These are phyloP conservation scores for Acrocephalus scirpaceus DNA, from an alignment of 2,797 vertebrate species.

Conservation along the genomic window DNA sequence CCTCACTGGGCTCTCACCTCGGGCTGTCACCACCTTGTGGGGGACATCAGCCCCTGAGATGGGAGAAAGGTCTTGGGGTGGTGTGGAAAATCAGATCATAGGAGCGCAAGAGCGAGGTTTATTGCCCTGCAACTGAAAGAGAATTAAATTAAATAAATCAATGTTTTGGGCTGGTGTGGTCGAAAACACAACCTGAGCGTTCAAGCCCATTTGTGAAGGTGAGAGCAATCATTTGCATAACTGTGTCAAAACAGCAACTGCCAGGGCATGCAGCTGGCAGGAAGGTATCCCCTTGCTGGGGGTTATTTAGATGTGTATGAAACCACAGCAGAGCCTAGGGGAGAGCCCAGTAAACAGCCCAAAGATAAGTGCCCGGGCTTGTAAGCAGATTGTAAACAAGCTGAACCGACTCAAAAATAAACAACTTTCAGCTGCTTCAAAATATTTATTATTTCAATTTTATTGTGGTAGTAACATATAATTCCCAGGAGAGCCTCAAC, in stretches of 20 bases:
- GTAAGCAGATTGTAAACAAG: slow-evolving; percentile 30
- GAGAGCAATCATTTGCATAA: slow-evolving; percentile 45
- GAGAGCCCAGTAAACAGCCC: neutral
- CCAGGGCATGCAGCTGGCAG: neutral
- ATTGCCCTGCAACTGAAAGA: neutral
- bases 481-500: neutral
- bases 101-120: neutral
- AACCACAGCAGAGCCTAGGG: neutral
- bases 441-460: slow-evolving; percentile 9
- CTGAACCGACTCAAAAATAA: neutral
- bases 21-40: neutral
- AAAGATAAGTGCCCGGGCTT: neutral
- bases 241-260: slow-evolving; percentile 52
- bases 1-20: rapidly evolving
- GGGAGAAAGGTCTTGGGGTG: neutral
- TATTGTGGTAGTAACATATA: neutral
- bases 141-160: slow-evolving; percentile 33
- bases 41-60: neutral
- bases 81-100: neutral
- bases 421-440: neutral
- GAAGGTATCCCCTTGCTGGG: neutral
- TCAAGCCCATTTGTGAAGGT: neutral
- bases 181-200: neutral
- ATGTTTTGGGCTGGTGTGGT: neutral
- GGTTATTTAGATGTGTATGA: neutral